Evolutionary conservation across 2,888 invertebrate genomes (phyloP).

Genomic region (Siphlonurus alternatus): DNA sequence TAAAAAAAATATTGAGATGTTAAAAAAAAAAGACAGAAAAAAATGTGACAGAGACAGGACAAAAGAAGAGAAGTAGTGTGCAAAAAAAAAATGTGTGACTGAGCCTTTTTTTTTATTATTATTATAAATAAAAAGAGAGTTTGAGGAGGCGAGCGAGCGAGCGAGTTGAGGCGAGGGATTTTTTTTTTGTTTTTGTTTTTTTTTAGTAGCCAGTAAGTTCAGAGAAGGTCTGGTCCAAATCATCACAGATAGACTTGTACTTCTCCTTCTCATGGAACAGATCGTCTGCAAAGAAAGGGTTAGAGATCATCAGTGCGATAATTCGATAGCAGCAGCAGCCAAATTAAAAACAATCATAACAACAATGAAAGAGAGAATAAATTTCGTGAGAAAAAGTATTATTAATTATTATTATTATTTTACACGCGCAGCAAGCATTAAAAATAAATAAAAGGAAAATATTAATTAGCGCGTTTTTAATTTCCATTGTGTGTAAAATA

Average conservation of each 20-base stretch:
- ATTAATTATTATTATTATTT: no score
- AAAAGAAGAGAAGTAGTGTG: constrained; percentile 2
- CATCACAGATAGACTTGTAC: constrained; percentile 94
- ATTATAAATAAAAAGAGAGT: background rate
- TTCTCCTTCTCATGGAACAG: constrained; percentile 73
- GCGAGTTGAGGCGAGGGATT: background rate
- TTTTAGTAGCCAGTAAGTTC: constrained; percentile 91
- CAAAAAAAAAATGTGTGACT: constrained; percentile 1
- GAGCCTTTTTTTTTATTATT: background rate
- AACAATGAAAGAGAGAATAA: constrained; percentile 3
- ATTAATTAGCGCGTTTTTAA: background rate
- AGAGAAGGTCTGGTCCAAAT: constrained; percentile 91
- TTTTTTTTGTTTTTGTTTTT: background rate
- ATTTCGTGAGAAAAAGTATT: constrained; percentile 6
- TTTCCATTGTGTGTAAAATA: background rate
- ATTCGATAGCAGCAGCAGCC: background rate
- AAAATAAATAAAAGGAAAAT: background rate
- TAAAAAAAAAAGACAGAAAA: constrained; percentile 9
- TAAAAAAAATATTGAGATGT: constrained; percentile 11
- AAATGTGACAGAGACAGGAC: background rate
- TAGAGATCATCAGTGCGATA: background rate
- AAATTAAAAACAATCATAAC: background rate
- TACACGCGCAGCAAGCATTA: background rate
- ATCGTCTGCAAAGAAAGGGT: constrained; percentile 46
- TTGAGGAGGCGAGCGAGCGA: no score